Base-by-base conservation (phyloP, 2,888 invertebrate species). In the Machimus rusticus region DNA sequence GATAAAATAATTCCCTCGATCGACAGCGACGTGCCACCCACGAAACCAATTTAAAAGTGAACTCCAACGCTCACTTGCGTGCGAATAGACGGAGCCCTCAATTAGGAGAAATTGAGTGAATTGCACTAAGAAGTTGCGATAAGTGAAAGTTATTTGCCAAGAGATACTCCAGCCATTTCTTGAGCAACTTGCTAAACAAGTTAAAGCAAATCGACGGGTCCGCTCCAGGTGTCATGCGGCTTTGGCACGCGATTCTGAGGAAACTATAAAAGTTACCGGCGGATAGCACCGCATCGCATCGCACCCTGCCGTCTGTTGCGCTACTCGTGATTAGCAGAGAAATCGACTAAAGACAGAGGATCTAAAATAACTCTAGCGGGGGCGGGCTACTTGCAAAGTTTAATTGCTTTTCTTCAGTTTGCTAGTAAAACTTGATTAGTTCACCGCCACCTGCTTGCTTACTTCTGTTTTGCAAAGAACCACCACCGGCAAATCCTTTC, bases 61-160 rank as follows among this genome's bases (percentile, higher is more conserved):
- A 23, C 51, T 1, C 66, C 66, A 66, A 66, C 66, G 19, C 66
- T 66, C 9, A 12, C 66, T 28, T 12, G 12, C 66, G 23, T 23
- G 66, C 66, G 2, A 66, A 23, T 57, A 66, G 66, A n/a, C n/a
- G n/a, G 9, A 8, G 28, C 8, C 19, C n/a, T 66, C 23, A 66
- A 66, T 66, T 66, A 66, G 66, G 16, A 51, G 66, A 23, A 66
- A 81, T 81, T 55, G 81, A 46, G 55, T 81, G 81, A 51, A 78
- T 81, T 81, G 81, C 55, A 55, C 81, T 55, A 51, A 81, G 81
- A 51, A 81, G 14, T 81, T 51, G 81, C 28, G 81, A 81, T 55
- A 81, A 81, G 81, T 55, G 81, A 81, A 81, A 81, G 81, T 81
- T 81, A 81, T 81, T 81, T 81, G 28, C 81, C 55, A n/a, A 19